Base-by-base conservation (phyloP, 2,113 vertebrate species). In the Callipepla squamata region DNA sequence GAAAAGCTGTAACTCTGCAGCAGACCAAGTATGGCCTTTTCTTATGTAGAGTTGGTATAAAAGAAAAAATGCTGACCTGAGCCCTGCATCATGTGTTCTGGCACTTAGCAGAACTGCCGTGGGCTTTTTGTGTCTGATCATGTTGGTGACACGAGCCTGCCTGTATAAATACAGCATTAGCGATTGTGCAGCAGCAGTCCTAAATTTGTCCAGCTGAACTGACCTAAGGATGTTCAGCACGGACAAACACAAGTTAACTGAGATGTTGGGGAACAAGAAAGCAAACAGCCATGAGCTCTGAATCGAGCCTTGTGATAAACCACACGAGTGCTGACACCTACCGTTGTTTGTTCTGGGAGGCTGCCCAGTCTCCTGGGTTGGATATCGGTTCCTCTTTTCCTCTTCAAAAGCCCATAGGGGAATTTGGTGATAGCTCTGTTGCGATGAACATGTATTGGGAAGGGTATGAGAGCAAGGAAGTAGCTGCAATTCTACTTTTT, bases 141-240 rank as follows among this genome's bases (percentile, higher is more conserved):
- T 0, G 0, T 19, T 38, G 79, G 58, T 2, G 2, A 30, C 0
- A 0, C 19, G 32, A 48, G 28, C 17, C 38, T 16, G 1, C 8
- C 91, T 77, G 26, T 74, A 40, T 25, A 16, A 32, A 9, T 70
- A 3, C 69, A 73, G 28, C 28, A 10, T 34, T 38, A 59, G 57
- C 34, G 38, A 45, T 9, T 38, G 51, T 44, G 51, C 42, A 84
- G 62, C 32, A 44, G 38, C 7, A 16, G 9, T 44, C 22, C 59
- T 47, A 34, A 51, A 78, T 80, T 74, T 79, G 51, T 48, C 38
- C 48, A 45, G n/a, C 20, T 48, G 25, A 48, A 53, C 2, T 38
- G 58, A 2, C 36, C 57, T 75, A 48, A 75, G 42, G 15, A 55
- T 63, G 42, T 45, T 86, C 47, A 19, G 48, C 0, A 0, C 5